phyloP scores from a whole-genome alignment of 2,113 vertebrate species.

The Nansenia antarctica region DNA sequence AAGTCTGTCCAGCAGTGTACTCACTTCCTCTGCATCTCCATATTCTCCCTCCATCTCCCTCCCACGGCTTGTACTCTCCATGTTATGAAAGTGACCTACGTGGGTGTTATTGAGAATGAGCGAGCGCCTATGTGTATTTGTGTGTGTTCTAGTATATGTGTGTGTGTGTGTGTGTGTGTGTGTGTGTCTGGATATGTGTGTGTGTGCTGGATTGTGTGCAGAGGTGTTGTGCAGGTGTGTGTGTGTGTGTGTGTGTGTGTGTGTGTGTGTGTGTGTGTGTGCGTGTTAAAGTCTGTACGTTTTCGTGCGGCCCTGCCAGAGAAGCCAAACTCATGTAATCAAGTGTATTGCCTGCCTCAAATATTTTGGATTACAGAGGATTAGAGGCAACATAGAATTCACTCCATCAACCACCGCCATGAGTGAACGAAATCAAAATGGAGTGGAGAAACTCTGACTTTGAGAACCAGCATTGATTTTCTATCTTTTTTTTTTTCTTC shows the following conservation, averaged over 20 bases:
- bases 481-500: background rate
- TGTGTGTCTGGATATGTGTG: constrained; percentile 22
- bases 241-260: constrained; percentile 13
- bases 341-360: constrained; percentile 43
- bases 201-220: too few relatives aligned
- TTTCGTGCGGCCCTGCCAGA: background rate
- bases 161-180: background rate
- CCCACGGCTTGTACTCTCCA: constrained; percentile 68
- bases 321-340: constrained; percentile 53
- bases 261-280: constrained; percentile 5
- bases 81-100: constrained; percentile 78
- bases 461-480: constrained; percentile 24
- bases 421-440: constrained; percentile 24
- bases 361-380: constrained; percentile 43
- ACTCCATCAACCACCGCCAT: constrained; percentile 43
- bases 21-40: constrained; percentile 56
- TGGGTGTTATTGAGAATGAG: constrained; percentile 74
- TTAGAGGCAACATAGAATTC: background rate
- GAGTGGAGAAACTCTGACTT: background rate
- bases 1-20: constrained; percentile 61
- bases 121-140: constrained; percentile 42
- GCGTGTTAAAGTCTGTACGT: background rate
- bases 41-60: constrained; percentile 58
- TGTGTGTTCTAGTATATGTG: constrained; percentile 11
- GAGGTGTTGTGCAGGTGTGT: constrained; percentile 24